Evolutionary conservation across 2,888 invertebrate genomes (phyloP), one percentile per base, ranked within the genome.

Genomic region (Enchytraeus crypticus): DNA sequence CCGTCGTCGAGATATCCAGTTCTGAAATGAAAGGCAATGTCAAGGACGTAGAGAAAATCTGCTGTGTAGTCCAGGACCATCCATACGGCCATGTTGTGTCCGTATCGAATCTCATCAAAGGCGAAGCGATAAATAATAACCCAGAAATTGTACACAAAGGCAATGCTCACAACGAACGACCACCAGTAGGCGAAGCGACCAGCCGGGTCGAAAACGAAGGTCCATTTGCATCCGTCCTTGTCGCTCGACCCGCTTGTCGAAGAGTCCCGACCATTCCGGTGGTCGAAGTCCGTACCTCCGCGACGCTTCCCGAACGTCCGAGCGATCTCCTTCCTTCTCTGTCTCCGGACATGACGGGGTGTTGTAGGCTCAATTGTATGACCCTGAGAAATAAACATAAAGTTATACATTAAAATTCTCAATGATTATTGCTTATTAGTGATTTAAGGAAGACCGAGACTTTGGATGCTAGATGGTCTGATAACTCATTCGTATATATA

Each of bases 191-290:
- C 73, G 32, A 96, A 85, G 57, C 95, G 86, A 68, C 96, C 96
- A 70, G 96, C 92, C 30, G 96, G 96, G 83, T 97, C 96, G 81
- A 97, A 97, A 70, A 96, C 93, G n/a, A n/a, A n/a, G n/a, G n/a
- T n/a, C n/a, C n/a, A n/a, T n/a, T n/a, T n/a, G n/a, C n/a, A n/a
- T n/a, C n/a, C n/a, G n/a, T n/a, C n/a, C n/a, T n/a, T n/a, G n/a
- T n/a, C n/a, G n/a, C n/a, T n/a, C n/a, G n/a, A n/a, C n/a, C n/a
- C n/a, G n/a, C n/a, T n/a, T n/a, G n/a, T n/a, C n/a, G n/a, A n/a
- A n/a, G n/a, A n/a, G n/a, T n/a, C n/a, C n/a, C n/a, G n/a, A n/a
- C n/a, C n/a, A n/a, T n/a, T n/a, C n/a, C n/a, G n/a, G n/a, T n/a
- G n/a, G n/a, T n/a, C n/a, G n/a, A n/a, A n/a, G n/a, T n/a, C n/a